A percentile compares a stretch with the other conserved stretches of the same genome.
Evolutionary conservation across 92 coral and sea anemone genomes (phyloP).

Genomic region (Palythoa grandiflora): DNA sequence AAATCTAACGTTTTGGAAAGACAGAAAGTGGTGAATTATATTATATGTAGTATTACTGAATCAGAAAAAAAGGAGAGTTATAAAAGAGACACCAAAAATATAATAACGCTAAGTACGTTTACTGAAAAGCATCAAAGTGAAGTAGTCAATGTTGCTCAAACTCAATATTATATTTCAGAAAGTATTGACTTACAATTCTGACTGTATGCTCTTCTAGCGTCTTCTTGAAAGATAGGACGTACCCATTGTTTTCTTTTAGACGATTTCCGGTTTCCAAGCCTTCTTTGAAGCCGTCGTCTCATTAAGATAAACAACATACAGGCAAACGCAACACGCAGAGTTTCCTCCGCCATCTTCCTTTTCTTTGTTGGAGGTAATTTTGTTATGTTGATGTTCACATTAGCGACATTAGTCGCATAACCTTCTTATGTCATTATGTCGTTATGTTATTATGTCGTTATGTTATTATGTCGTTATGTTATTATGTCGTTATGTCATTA

Average conservation of each 20-base stretch:
- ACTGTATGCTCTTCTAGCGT: neutral
- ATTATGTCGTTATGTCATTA: too few relatives aligned
- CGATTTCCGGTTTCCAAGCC: neutral
- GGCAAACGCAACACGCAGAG: neutral
- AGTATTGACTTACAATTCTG: too few relatives aligned
- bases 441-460: neutral
- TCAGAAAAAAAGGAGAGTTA: too few relatives aligned
- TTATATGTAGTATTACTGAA: too few relatives aligned
- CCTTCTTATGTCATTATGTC: neutral
- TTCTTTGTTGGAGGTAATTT: neutral
- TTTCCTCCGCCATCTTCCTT: neutral
- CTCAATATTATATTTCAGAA: too few relatives aligned
- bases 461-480: too few relatives aligned
- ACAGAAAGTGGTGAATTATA: too few relatives aligned
- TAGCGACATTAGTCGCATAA: neutral
- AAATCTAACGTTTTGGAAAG: too few relatives aligned
- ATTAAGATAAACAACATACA: neutral
- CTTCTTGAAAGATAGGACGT: neutral
- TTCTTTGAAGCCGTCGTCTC: neutral
- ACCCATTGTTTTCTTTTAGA: neutral
- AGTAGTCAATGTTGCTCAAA: too few relatives aligned
- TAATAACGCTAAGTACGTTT: too few relatives aligned
- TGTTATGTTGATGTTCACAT: neutral
- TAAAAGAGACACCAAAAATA: too few relatives aligned
- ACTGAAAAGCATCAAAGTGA: too few relatives aligned